phyloP scores from a whole-genome alignment of 2,113 vertebrate species.

The Epinephelus lanceolatus region DNA sequence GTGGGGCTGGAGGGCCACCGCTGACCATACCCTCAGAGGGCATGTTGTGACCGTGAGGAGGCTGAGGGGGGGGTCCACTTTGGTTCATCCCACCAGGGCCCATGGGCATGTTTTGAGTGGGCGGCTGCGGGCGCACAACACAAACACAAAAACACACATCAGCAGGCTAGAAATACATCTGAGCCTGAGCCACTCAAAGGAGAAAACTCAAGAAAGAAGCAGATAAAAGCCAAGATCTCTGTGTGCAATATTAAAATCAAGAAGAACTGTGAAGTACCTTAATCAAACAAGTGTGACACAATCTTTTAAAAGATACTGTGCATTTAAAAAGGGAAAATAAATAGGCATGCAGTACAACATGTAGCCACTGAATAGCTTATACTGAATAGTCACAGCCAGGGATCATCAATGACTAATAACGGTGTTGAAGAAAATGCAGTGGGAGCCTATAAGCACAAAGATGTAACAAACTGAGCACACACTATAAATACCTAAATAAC shows the following conservation, averaged over 20 bases:
- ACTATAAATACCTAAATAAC: background rate
- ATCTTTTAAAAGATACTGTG: background rate
- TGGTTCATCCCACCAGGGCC: constrained; percentile 97
- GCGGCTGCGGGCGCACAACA: constrained; percentile 88
- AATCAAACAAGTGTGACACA: background rate
- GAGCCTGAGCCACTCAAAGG: constrained; percentile 1
- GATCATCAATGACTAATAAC: background rate
- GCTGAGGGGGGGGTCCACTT: constrained; percentile 92
- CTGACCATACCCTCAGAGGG: constrained; percentile 96
- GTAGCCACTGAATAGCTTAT: background rate
- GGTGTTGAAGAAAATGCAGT: background rate
- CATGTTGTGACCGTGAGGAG: constrained; percentile 96
- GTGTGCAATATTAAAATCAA: background rate
- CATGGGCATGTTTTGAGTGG: constrained; percentile 98
- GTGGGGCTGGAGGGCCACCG: constrained; percentile 93
- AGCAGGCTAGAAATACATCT: constrained; percentile 39
- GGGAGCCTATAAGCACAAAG: no score
- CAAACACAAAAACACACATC: constrained; percentile 61
- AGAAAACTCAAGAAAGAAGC: background rate
- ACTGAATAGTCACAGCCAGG: background rate
- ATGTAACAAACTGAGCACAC: background rate
- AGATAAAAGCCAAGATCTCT: constrained; percentile 1
- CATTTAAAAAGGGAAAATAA: background rate
- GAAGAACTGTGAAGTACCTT: background rate
- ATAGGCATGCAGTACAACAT: background rate